Percentiles rank a stretch among this genome's conserved stretches.
Conservation (phyloP, 2,888 invertebrate species). For the Choreutis nemorana region DNA sequence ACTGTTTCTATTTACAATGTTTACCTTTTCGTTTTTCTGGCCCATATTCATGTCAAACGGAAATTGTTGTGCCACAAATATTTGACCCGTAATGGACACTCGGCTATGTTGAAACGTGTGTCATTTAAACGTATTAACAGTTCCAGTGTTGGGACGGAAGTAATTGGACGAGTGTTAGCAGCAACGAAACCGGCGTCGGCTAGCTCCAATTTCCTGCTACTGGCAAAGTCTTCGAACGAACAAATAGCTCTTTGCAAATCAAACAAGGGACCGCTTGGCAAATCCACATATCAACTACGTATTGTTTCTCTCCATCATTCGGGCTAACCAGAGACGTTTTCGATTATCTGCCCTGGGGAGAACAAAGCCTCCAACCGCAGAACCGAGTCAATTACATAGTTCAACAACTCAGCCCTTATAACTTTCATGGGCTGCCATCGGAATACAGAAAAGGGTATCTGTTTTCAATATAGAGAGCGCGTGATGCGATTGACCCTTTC, state of each 20-base stretch:
- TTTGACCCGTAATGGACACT: slow-evolving; percentile 23
- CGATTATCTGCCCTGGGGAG: slow-evolving; percentile 59
- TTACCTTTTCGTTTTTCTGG: slow-evolving; percentile 51
- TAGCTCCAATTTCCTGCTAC: slow-evolving; percentile 52
- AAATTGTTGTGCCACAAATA: slow-evolving; percentile 42
- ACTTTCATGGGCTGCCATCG: slow-evolving; percentile 61
- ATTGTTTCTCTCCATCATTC: slow-evolving; percentile 58
- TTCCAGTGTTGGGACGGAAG: slow-evolving; percentile 31
- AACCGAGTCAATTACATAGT: slow-evolving; percentile 67
- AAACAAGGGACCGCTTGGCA: slow-evolving; percentile 57
- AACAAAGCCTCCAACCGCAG: slow-evolving; percentile 63
- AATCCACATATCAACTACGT: slow-evolving; percentile 63
- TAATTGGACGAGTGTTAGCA: slow-evolving; percentile 55
- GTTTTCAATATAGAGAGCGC: slow-evolving; percentile 59
- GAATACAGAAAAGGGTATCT: slow-evolving; percentile 66
- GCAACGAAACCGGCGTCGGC: slow-evolving; percentile 28
- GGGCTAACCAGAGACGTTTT: slow-evolving; percentile 63
- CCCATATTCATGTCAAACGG: slow-evolving; percentile 38
- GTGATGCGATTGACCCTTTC: slow-evolving; percentile 62
- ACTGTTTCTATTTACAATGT: slow-evolving; percentile 36
- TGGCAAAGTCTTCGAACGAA: slow-evolving; percentile 39
- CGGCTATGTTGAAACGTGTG: slow-evolving; percentile 36
- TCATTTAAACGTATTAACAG: slow-evolving; percentile 27
- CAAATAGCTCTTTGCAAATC: slow-evolving; percentile 64
- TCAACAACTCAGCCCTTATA: slow-evolving; percentile 66